Base-by-base conservation (phyloP, 2,888 invertebrate genomes). In the Dichetophora obliterata region DNA sequence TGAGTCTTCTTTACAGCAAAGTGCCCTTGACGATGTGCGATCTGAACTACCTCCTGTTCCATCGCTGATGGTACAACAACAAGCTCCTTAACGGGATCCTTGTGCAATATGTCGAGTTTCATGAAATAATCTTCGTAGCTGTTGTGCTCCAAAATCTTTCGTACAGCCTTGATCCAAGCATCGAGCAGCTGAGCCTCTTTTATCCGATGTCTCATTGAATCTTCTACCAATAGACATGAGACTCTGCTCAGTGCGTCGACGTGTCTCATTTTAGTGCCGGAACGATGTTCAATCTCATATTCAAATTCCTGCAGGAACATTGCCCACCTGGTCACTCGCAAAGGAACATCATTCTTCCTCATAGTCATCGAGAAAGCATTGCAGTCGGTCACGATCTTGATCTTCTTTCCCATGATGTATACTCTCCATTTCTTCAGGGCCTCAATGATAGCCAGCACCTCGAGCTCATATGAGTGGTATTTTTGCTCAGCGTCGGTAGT, bases 11-110 rank as follows among this genome's bases (percentile, higher is more conserved):
- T 83, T 3, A 76, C 80, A 0, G 81, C 80, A 81, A n/a, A 88
- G 82, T 89, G 88, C 31, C 88, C 87, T 50, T 81, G 80, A 68
- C 84, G 85, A 78, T 89, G 88, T 0, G 82, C 82, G 24, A 77
- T 83, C 72, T 80, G 80, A 11, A 89, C 88, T 5, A 90, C 83
- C 76, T 88, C 84, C 5, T 74, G 52, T 3, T 72, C 78, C 85
- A 90, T 85, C 3, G 24, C 22, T 34, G 80, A 84, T 0, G 89
- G 88, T 27, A 89, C 82, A 0, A 87, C 84, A 3, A 87, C 77
- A 0, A 84, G 16, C 0, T 80, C 75, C 50, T 75, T 74, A 8
- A 57, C 75, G 5, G 70, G 72, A 37, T 77, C 66, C 34, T 81
- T 80, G 48, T 77, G 73, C 1, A 82, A 43, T 3, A 82, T 59